A percentile compares a stretch with the other conserved stretches of the same genome.
Conservation (phyloP, 2,888 invertebrate species). For the Melangyna quadrimaculata region DNA sequence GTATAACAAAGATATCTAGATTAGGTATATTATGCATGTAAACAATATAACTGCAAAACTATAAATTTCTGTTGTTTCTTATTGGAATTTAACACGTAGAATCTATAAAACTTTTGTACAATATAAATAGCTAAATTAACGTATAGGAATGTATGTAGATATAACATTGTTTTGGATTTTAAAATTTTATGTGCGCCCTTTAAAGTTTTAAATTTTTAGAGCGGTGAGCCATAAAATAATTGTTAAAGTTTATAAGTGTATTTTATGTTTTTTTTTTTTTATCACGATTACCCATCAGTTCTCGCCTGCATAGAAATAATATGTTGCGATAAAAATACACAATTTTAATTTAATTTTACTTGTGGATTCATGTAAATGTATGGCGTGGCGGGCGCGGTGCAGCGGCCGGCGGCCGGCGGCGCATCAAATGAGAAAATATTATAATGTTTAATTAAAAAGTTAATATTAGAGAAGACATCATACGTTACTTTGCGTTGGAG, state of each 20-base stretch:
- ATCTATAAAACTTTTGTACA: not conserved
- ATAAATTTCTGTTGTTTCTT: no score
- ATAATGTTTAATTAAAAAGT: slow-evolving; percentile 3
- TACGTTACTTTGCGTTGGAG: not conserved
- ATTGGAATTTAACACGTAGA: not conserved
- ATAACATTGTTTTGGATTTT: not conserved
- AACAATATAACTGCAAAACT: no score
- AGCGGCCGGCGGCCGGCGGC: not conserved
- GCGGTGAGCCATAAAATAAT: not conserved
- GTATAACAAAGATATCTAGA: no score
- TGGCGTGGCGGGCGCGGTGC: no score
- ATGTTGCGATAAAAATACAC: slow-evolving; percentile 23
- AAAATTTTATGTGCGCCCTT: not conserved
- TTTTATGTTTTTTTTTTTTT: not conserved
- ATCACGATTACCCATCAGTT: not conserved
- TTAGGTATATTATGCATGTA: no score
- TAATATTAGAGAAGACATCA: not conserved
- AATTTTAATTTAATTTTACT: not conserved
- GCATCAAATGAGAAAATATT: slow-evolving; percentile 11
- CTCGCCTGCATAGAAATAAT: not conserved
- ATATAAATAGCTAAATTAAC: no score
- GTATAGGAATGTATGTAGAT: not conserved
- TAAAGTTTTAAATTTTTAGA: not conserved
- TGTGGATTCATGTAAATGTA: not conserved
- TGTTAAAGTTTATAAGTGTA: not conserved